A percentile compares a stretch with the other conserved stretches of the same genome.
Evolutionary conservation across 2,888 invertebrate genomes (phyloP).

Genomic region (Marronus borbonicus): DNA sequence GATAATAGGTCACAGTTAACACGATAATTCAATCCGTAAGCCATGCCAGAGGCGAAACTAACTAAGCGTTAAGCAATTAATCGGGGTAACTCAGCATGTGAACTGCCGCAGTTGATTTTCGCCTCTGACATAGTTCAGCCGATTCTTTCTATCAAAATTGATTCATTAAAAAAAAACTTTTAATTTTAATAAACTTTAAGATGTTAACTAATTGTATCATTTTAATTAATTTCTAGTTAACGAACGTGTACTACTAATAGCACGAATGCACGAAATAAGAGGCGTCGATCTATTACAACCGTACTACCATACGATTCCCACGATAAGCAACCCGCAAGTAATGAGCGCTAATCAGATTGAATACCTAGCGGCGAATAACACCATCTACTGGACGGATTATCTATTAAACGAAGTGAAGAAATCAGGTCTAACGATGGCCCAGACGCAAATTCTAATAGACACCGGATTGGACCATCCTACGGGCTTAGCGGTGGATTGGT

Average conservation of each 20-base stretch:
- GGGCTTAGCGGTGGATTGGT: conserved; percentile 89
- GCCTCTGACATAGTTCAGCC: too few species aligned
- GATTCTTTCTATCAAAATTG: too few species aligned
- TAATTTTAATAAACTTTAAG: too few species aligned
- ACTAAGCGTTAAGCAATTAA: too few species aligned
- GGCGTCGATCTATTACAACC: conserved; percentile 87
- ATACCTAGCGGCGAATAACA: conserved; percentile 77
- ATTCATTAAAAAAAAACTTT: too few species aligned
- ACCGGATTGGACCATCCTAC: conserved; percentile 77
- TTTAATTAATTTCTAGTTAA: conserved; percentile 74
- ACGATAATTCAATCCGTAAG: too few species aligned
- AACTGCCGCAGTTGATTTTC: too few species aligned
- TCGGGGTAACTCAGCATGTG: too few species aligned
- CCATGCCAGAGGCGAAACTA: too few species aligned
- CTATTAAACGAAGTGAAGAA: conserved; percentile 83
- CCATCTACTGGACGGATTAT: conserved; percentile 85
- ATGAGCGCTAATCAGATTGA: conserved; percentile 81
- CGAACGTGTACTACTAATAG: conserved; percentile 85
- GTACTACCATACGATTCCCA: conserved; percentile 85
- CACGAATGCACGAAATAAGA: conserved; percentile 83
- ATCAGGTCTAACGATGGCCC: conserved; percentile 79
- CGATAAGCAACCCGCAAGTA: conserved; percentile 82
- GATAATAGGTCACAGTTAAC: too few species aligned
- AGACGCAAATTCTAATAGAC: conserved; percentile 82
- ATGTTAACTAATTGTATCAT: background rate